phyloP scores from a whole-genome alignment of 2,113 vertebrate genomes.

The Thalassarche chlororhynchos region DNA sequence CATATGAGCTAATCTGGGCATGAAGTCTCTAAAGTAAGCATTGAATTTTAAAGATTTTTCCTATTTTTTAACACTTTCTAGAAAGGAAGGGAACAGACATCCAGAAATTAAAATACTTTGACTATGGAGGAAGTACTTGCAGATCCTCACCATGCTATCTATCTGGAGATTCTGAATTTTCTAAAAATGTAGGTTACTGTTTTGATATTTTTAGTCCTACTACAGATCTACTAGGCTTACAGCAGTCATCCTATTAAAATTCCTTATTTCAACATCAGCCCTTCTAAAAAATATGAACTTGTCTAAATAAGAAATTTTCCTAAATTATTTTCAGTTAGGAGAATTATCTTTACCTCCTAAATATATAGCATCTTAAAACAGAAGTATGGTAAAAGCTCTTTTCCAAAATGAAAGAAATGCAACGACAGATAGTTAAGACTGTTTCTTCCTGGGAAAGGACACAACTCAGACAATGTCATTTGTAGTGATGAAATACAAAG shows the following conservation, averaged over 20 bases:
- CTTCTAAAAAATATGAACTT: not conserved
- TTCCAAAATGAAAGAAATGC: not conserved
- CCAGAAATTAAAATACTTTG: not conserved
- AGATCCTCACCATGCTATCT: not conserved
- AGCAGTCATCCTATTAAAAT: not conserved
- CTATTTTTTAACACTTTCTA: not conserved
- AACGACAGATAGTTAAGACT: not conserved
- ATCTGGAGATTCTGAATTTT: not conserved
- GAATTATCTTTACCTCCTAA: not conserved
- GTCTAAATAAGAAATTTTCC: not conserved
- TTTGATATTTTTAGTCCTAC: not conserved
- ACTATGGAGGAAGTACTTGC: not conserved
- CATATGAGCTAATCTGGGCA: not conserved
- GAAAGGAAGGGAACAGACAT: not conserved
- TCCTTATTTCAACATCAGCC: not conserved
- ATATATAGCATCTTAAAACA: not conserved
- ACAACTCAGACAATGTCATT: not conserved
- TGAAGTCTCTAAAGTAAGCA: not conserved
- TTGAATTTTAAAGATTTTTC: not conserved
- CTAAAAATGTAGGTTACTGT: not conserved
- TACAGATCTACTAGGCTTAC: not conserved
- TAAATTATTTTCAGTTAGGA: not conserved
- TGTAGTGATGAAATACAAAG: not conserved
- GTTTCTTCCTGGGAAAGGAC: not conserved
- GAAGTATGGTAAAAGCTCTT: not conserved